Base-by-base conservation (phyloP, 2,797 vertebrate species). In the Liasis olivaceus region DNA sequence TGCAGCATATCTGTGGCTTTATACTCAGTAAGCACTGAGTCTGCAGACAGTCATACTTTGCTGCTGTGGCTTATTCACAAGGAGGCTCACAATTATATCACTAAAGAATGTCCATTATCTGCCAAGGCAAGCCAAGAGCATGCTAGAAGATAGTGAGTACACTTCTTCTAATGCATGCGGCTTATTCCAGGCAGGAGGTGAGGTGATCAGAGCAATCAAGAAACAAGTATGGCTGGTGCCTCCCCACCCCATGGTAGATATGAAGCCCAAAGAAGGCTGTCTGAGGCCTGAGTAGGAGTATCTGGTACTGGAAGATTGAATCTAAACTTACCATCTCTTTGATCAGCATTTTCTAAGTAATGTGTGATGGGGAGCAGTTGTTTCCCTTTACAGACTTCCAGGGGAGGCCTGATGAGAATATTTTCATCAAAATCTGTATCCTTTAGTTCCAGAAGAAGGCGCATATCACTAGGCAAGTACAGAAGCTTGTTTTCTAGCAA, bases 341-440 rank as follows among this genome's bases (percentile, higher is more conserved):
- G 88, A 85, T 97, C 95, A 59, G 96, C 95, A 89, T 94, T 96
- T 91, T 96, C 93, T 85, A 98, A 93, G 72, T 98, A 98, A 36
- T 93, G 47, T 54, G 89, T 92, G 72, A 98, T 97, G 11, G 96
- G 96, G 85, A 93, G 54, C 5, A 97, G 15, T 47, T 97, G 96
- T 91, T 97, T 97, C 91, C 95, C 97, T 95, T 96, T 97, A 94
- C 97, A 98, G 60, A 97, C 93, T 94, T 97, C 96, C 60, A 77
- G 20, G 24, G 97, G 97, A 6, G 97, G 97, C 86, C 95, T 96
- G 77, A 94, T 22, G 92, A 97, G 95, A 91, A 95, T 94, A 81
- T 98, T 98, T 91, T 91, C 94, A 93, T 97, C 96, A 91, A 98
- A 96, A 94, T 97, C 95, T 94, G 97, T 96, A 54, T 97, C 94